Evolutionary conservation across 2,113 vertebrate species (phyloP).

Genomic region (Struthio camelus): DNA sequence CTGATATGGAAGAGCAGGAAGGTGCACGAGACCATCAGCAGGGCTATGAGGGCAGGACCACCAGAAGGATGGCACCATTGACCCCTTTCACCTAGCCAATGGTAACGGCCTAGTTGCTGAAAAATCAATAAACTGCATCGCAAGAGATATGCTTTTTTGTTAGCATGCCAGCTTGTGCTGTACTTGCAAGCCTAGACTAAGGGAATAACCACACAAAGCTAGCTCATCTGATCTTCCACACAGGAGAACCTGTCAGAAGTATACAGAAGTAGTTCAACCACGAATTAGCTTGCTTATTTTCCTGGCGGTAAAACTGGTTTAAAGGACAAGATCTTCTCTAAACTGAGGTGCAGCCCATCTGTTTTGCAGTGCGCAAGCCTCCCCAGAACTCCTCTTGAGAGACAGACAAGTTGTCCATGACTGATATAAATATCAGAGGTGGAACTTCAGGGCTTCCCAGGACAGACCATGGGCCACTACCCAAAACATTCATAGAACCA

Average conservation of each 20-base stretch:
- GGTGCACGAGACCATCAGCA: no score
- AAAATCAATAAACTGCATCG: neutral
- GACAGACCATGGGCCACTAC: neutral
- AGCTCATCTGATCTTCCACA: neutral
- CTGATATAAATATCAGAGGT: accelerated
- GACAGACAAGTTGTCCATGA: neutral
- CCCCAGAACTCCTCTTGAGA: neutral
- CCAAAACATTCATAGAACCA: neutral
- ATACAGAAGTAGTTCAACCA: neutral
- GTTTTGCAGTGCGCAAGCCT: neutral
- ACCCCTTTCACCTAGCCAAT: neutral
- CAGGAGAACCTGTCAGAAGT: neutral
- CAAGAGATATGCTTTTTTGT: neutral
- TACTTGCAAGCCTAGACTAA: neutral
- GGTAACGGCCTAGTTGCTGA: neutral
- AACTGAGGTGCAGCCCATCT: neutral
- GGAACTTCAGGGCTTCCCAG: neutral
- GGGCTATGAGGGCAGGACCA: neutral
- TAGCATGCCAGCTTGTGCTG: neutral
- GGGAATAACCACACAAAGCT: neutral
- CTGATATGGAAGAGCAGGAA: neutral
- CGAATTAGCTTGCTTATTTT: neutral
- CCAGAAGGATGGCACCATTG: neutral
- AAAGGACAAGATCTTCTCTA: neutral
- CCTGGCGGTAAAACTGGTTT: neutral